Conservation (phyloP, 2,888 invertebrate species). For the Osedax frankpressi region DNA sequence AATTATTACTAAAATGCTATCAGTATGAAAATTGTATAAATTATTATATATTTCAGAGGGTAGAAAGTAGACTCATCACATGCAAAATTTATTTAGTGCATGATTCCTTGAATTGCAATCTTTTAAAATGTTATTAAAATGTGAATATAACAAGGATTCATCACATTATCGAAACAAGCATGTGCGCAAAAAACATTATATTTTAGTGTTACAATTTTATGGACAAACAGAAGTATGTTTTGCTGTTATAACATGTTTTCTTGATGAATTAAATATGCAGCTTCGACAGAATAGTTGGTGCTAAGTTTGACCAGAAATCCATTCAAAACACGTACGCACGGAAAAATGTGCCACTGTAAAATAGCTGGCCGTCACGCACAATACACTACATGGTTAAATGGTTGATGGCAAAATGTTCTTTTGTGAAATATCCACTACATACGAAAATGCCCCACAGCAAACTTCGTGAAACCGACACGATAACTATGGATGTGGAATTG, state of each 20-base stretch:
- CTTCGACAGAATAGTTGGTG: not conserved
- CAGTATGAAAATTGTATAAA: not conserved
- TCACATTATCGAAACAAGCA: not conserved
- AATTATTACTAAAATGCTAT: not conserved
- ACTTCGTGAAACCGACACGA: conserved; percentile 6
- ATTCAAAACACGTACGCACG: not conserved
- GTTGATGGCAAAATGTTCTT: conserved; percentile 3
- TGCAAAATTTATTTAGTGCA: not conserved
- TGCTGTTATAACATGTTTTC: not conserved
- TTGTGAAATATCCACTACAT: conserved; percentile 5
- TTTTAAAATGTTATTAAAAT: conserved; percentile 5
- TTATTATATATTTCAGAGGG: not conserved
- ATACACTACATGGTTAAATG: not conserved
- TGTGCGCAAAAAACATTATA: not conserved
- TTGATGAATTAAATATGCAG: not conserved
- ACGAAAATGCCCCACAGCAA: not conserved
- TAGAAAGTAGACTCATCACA: not conserved
- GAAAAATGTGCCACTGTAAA: not conserved
- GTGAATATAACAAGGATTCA: not conserved
- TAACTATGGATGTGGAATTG: conserved; percentile 8
- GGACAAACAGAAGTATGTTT: not conserved
- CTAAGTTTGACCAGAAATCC: not conserved
- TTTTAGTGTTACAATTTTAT: not conserved
- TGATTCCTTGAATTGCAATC: not conserved
- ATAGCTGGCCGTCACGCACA: too few species aligned